Conservation (phyloP, 2,888 invertebrate species). For the Brachypterus glaber region DNA sequence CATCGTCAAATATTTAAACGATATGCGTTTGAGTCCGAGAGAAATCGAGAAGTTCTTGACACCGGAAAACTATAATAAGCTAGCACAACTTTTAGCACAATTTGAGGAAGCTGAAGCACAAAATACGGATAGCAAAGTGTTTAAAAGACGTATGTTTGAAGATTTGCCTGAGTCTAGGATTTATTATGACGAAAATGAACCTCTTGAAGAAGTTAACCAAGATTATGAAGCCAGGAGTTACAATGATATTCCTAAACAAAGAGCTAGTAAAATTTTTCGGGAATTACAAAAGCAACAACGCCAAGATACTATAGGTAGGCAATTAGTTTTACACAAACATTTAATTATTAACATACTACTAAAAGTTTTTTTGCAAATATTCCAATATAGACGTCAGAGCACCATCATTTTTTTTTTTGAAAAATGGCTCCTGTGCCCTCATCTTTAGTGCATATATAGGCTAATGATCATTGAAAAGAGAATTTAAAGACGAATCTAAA, state of each 20-base stretch:
- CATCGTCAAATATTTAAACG: constrained; percentile 27
- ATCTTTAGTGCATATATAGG: too few species aligned
- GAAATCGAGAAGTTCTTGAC: constrained; percentile 30
- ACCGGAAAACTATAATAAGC: constrained; percentile 26
- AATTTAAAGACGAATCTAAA: too few species aligned
- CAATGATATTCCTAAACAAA: constrained; percentile 33
- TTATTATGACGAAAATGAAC: constrained; percentile 46
- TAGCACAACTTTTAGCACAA: constrained; percentile 24
- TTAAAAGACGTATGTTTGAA: constrained; percentile 6
- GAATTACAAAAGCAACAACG: constrained; percentile 28
- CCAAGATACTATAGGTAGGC: too few species aligned
- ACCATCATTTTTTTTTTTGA: too few species aligned
- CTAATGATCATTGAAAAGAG: too few species aligned
- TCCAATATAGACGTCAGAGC: too few species aligned
- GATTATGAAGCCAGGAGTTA: constrained; percentile 34
- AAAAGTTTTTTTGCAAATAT: too few species aligned
- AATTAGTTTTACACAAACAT: too few species aligned
- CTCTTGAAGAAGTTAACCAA: constrained; percentile 18
- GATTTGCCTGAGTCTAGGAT: constrained; percentile 46
- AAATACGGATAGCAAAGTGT: constrained; percentile 12
- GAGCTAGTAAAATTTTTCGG: constrained; percentile 29
- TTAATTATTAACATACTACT: too few species aligned
- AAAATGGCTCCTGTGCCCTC: too few species aligned
- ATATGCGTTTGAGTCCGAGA: constrained; percentile 27
- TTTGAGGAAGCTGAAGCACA: constrained; percentile 22